Evolutionary conservation across 1,140 invertebrate species (phyloP), one percentile per base, ranked within the genome.

Genomic region (Drosophila kepulauana): DNA sequence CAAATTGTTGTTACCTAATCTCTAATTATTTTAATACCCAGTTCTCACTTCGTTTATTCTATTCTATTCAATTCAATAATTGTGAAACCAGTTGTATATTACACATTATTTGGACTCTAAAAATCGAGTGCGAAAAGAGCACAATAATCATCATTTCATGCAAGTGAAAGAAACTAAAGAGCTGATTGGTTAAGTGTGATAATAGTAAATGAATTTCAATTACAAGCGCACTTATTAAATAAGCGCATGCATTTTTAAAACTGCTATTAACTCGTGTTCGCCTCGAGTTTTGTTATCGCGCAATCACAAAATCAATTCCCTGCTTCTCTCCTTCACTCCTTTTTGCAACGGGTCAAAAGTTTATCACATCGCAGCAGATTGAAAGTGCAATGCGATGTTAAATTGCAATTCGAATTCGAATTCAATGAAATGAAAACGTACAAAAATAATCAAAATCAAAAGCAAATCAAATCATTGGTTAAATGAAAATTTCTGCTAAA

Each of bases 281-380:
- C 25, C 7, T n/a, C 6, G n/a, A 33, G 11, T 52, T 52, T 30
- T 52, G 25, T 52, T 33, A 54, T 54, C 28, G 51, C 49, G n/a
- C 15, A 30, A 46, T 61, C 3, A 28, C 49, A 52, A 54, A 35
- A 15, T 11, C 28, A 52, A 52, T 20, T 38, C 52, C 30, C 52
- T 33, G 20, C 3, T 13, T 56, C 15, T 41, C 3, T 10, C 10
- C n/a, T 10, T 35, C 10, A 3, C 15, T 2, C 10, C n/a, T 10
- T 33, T 38, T 38, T 38, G 35, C 25, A 16, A 3, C 28, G 15
- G 33, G 70, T 73, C 70, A 57, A 57, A 67, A 64, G 70, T 45
- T 74, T 78, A 78, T 78, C 75, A 25, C 20, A 3, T 25, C 20
- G 20, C 20, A 25, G 20, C 20, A 64, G 25, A 58, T 25, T 67